Evolutionary conservation across 2,113 vertebrate species (phyloP).

Genomic region (Xyrauchen texanus): DNA sequence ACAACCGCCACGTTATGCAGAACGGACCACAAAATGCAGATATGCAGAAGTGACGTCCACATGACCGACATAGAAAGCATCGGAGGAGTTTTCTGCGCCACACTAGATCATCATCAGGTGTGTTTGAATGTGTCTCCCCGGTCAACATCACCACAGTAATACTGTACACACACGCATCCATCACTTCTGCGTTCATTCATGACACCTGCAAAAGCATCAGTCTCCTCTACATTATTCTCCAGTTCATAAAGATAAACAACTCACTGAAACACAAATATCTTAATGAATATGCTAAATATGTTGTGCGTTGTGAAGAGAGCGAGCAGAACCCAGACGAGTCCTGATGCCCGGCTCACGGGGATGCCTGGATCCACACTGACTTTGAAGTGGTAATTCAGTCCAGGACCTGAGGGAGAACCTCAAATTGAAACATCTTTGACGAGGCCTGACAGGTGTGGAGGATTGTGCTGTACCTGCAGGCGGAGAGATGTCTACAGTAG

Average conservation of each 20-base stretch:
- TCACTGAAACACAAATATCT: slow-evolving; percentile 27
- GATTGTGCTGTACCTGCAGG: slow-evolving; percentile 60
- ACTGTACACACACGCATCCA: no score
- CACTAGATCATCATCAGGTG: no score
- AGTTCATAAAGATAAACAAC: background rate
- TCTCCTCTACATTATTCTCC: background rate
- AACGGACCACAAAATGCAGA: no score
- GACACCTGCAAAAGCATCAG: no score
- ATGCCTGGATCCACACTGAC: slow-evolving; percentile 60
- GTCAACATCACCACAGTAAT: no score
- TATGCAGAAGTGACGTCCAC: no score
- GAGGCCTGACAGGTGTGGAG: slow-evolving; percentile 58
- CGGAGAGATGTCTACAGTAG: background rate
- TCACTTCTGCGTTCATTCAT: no score
- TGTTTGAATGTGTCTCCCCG: no score
- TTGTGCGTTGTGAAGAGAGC: slow-evolving; percentile 6
- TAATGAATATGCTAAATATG: slow-evolving; percentile 44
- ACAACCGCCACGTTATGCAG: no score
- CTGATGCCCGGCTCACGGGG: slow-evolving; percentile 49
- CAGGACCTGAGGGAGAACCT: slow-evolving; percentile 56
- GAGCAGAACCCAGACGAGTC: background rate
- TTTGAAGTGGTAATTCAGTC: slow-evolving; percentile 75
- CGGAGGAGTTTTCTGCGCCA: no score
- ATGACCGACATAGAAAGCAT: no score
- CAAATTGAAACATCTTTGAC: slow-evolving; percentile 77